A percentile compares a stretch with the other conserved stretches of the same genome.
phyloP scores from a whole-genome alignment of 1,140 invertebrate species.

The Heliconius himera region DNA sequence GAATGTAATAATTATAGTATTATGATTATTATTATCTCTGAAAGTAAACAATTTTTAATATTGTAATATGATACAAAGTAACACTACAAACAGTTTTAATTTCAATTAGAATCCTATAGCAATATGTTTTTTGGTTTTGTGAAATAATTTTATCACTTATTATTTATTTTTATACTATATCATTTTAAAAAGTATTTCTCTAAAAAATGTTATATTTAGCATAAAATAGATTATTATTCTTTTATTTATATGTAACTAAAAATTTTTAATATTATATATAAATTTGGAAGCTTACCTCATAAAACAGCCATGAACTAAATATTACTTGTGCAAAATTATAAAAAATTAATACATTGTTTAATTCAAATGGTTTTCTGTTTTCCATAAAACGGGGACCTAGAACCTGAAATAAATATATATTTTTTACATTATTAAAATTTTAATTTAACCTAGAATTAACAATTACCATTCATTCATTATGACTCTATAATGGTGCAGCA shows the following conservation, averaged over 20 bases:
- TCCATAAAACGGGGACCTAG: constrained; percentile 94
- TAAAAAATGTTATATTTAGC: too few species aligned
- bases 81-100: background rate
- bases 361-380: constrained; percentile 92
- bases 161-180: too few species aligned
- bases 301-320: constrained; percentile 92
- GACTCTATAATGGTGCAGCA: too few species aligned
- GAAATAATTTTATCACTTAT: too few species aligned
- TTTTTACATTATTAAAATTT: background rate
- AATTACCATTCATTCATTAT: background rate
- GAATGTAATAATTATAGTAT: background rate
- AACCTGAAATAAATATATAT: constrained; percentile 76
- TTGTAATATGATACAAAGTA: background rate
- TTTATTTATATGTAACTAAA: background rate
- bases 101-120: background rate
- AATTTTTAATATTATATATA: background rate
- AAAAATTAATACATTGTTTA: constrained; percentile 89
- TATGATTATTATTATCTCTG: background rate
- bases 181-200: too few species aligned
- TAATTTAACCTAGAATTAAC: background rate
- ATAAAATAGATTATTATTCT: too few species aligned
- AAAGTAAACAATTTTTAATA: background rate
- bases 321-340: constrained; percentile 95
- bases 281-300: constrained; percentile 85
- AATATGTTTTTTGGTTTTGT: too few species aligned